These are phyloP conservation scores for Zaprionus obscuricornis DNA, from an alignment of 2,888 invertebrate genomes.

Conservation along the genomic window DNA sequence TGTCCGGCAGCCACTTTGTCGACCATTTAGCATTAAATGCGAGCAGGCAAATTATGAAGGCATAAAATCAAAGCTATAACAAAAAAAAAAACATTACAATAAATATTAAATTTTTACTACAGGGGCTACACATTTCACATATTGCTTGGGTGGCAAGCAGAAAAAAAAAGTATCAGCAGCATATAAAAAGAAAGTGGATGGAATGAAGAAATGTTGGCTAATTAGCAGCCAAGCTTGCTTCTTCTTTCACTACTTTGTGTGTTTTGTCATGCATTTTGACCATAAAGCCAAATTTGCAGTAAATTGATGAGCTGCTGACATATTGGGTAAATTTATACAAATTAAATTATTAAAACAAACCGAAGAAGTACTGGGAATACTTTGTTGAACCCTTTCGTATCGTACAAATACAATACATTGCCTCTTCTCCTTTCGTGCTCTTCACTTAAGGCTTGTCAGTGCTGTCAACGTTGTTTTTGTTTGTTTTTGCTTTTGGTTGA, in stretches of 20 bases:
- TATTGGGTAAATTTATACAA: constrained; percentile 75
- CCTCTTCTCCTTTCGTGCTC: not conserved
- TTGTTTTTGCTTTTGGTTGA: constrained; percentile 31
- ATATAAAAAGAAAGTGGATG: constrained; percentile 27
- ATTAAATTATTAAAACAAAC: constrained; percentile 68
- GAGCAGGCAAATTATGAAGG: constrained; percentile 67
- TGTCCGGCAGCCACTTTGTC: constrained; percentile 59
- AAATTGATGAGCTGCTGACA: constrained; percentile 59
- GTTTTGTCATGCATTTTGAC: too few relatives aligned
- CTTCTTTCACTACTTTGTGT: too few relatives aligned
- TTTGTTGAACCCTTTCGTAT: not conserved
- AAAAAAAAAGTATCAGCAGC: not conserved
- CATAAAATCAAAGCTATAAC: constrained; percentile 49
- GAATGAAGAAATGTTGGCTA: constrained; percentile 36
- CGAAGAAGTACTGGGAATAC: not conserved
- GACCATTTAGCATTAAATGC: constrained; percentile 69
- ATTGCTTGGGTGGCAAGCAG: constrained; percentile 23
- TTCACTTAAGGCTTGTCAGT: constrained; percentile 27
- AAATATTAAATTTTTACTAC: constrained; percentile 62
- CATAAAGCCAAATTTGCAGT: constrained; percentile 27
- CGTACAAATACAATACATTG: too few relatives aligned
- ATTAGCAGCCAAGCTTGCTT: constrained; percentile 31
- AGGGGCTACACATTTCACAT: too few relatives aligned
- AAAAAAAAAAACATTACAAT: constrained; percentile 55
- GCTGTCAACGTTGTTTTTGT: constrained; percentile 45